Base-by-base conservation (phyloP, 2,113 vertebrate species). In the Callocephalon fimbriatum region DNA sequence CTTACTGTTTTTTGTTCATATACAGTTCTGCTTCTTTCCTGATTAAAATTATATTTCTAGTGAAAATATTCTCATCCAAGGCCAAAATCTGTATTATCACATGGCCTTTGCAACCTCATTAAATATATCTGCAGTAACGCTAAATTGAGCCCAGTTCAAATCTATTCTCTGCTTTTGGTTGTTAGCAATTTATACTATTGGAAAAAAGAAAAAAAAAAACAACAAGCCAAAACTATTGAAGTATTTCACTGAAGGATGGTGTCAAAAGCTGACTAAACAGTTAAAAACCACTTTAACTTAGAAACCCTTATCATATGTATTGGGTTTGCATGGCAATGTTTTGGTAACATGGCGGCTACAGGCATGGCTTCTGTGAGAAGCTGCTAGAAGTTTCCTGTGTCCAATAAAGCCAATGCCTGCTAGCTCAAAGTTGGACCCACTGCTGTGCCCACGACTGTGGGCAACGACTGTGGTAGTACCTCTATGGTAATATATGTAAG, bases 191-290 rank as follows among this genome's bases (percentile, higher is more conserved):
- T 76, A 47, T 22, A 5, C 5, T 21, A 29, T 26, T 23, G 4
- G 6, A 0, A 2, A 8, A 35, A 23, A 21, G 3, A 12, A 35
- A 12, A 25, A 4, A 10, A 53, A 12, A 3, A 20, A 7, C 3
- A 25, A 10, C 17, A 20, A 65, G 32, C 6, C 6, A 38, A 23
- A 58, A 32, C 2, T 5, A 31, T 47, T 85, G 40, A 22, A 58
- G 5, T 47, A 11, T 48, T 88, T 93, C 2, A 45, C 21, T 65
- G 42, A 59, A 77, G 9, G 11, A 40, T 82, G 4, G 26, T 65
- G 11, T 45, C 15, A 72, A 95, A 94, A 86, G 7, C 12, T 86
- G 26, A 70, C 15, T 20, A 92, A 83, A 68, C 77, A 74, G 44
- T 53, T 95, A 40, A 40, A 84, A n/a, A 19, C 8, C 15, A 51